Evolutionary conservation across 2,113 vertebrate species (phyloP).

Genomic region (Synodontis membranacea): DNA sequence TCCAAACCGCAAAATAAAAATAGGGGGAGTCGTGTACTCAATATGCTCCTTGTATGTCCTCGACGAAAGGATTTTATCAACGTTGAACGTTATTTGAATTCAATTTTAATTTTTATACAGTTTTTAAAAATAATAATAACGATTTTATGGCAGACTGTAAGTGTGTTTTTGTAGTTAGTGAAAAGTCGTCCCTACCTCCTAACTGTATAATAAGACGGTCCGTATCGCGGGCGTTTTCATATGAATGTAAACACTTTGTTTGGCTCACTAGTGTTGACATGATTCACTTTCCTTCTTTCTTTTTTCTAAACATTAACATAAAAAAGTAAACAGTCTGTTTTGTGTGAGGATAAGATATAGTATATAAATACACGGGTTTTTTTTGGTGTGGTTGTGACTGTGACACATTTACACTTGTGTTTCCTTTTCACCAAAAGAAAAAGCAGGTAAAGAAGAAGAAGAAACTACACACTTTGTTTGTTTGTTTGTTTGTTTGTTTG

Average conservation of each 20-base stretch:
- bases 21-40: neutral
- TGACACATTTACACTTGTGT: neutral
- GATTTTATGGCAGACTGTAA: neutral
- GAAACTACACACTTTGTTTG: neutral
- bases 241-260: neutral
- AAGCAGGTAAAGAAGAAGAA: neutral
- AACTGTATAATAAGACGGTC: neutral
- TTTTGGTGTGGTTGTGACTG: neutral
- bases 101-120: fast-evolving
- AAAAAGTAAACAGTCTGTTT: too few species aligned
- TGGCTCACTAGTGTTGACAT: too few species aligned
- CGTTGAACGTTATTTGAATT: neutral
- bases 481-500: too few species aligned
- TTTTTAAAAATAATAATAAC: fast-evolving
- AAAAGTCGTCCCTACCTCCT: neutral
- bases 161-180: neutral
- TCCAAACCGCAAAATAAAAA: conserved; percentile 44
- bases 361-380: too few species aligned
- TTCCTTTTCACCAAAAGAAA: neutral
- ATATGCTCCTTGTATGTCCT: neutral
- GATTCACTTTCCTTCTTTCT: neutral
- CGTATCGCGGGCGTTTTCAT: conserved; percentile 2
- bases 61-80: neutral
- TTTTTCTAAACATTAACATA: neutral
- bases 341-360: neutral